Base-by-base conservation (phyloP, 1,140 invertebrate species). In the Drosophila pseudoobscura region DNA sequence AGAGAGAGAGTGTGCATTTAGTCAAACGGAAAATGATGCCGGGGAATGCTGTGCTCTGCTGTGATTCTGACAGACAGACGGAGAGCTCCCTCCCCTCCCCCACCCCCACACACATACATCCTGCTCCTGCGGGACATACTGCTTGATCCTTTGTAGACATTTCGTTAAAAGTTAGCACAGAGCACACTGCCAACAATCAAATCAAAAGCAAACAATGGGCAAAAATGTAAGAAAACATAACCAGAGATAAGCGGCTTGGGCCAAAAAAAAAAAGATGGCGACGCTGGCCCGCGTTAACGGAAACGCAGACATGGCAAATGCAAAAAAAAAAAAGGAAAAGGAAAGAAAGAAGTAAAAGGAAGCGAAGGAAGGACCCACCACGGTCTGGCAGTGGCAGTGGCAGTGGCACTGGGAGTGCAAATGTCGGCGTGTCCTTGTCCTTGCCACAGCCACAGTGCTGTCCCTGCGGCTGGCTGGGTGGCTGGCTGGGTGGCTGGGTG, bases 191-290 rank as follows among this genome's bases (percentile, higher is more conserved):
- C 83, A 88, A 83, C 83, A 88, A 88, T 88, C 83, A 88, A 88
- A 88, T 88, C 83, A 88, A 88, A 88, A 83, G 84, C 83, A 88
- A 88, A 88, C 83, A 88, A 88, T 88, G 83, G 80, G 80, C 84
- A 85, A 83, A 85, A 87, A 88, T 88, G 83, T 88, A 88, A 87
- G 83, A 88, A 88, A 88, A 88, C 83, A 88, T 88, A 88, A 88
- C 84, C 83, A 88, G 80, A 88, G 83, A 88, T 88, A 88, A 88
- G 83, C 83, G 84, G 84, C 83, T 88, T 88, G 60, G 24, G 24
- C 76, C 74, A 58, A 69, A 17, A 17, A 17, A 17, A 17, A 17
- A 82, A 87, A 88, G 78, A 88, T 89, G 83, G 78, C 83, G 83
- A 83, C 82, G 71, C 70, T 75, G 17, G 17, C 17, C 17, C 17